A percentile compares a stretch with the other conserved stretches of the same genome.
phyloP scores from a whole-genome alignment of 1,140 invertebrate genomes.

The Pachypsylla venusta region DNA sequence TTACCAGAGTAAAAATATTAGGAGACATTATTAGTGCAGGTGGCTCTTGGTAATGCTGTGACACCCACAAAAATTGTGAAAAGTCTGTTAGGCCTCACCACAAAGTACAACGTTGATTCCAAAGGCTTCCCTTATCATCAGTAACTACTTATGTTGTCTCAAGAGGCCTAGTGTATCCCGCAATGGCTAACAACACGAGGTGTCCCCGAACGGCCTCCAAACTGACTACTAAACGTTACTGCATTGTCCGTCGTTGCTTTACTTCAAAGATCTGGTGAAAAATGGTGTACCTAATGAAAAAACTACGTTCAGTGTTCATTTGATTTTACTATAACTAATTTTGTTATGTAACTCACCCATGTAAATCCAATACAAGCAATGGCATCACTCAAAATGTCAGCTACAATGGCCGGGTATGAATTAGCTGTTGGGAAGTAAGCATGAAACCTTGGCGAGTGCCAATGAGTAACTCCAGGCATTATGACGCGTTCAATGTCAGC shows the following conservation, averaged over 20 bases:
- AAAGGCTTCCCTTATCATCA: no score
- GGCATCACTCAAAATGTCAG: conserved; percentile 91
- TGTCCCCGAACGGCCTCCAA: no score
- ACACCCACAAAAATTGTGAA: no score
- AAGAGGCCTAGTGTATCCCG: no score
- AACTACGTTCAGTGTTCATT: conserved; percentile 26
- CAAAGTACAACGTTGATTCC: no score
- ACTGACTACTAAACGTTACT: background rate
- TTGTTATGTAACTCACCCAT: conserved; percentile 56
- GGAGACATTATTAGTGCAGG: no score
- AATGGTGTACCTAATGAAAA: conserved; percentile 7
- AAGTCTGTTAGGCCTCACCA: no score
- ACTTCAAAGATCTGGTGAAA: background rate
- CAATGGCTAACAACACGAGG: no score
- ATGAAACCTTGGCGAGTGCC: conserved; percentile 95
- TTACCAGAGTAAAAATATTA: no score
- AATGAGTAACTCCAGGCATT: conserved; percentile 94
- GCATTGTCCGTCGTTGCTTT: background rate
- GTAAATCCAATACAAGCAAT: conserved; percentile 82
- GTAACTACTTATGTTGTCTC: no score
- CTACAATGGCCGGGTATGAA: conserved; percentile 83
- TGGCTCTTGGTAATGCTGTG: no score
- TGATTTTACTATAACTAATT: background rate
- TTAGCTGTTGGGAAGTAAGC: conserved; percentile 96
- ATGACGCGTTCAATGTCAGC: conserved; percentile 81